Evolutionary conservation across 2,797 vertebrate species (phyloP).

Genomic region (Pterois miles): DNA sequence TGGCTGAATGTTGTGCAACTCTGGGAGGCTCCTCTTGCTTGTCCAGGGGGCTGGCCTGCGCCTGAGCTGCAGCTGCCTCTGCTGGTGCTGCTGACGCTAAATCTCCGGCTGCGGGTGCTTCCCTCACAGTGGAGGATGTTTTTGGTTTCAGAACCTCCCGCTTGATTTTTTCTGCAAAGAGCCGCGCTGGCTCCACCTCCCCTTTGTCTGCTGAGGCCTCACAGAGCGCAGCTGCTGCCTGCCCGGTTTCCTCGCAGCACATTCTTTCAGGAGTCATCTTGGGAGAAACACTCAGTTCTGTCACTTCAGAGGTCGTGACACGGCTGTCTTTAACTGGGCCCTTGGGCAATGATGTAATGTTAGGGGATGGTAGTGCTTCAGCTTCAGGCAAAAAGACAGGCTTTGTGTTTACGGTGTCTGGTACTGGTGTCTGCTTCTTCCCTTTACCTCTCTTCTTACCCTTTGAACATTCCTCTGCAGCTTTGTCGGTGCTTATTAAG

Average conservation of each 20-base stretch:
- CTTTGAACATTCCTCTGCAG: conserved; percentile 64
- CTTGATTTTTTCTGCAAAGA: conserved; percentile 80
- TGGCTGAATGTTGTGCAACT: conserved; percentile 81
- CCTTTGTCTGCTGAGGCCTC: conserved; percentile 83
- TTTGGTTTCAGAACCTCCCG: conserved; percentile 84
- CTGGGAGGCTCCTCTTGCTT: conserved; percentile 82
- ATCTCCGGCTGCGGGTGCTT: conserved; percentile 77
- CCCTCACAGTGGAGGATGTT: conserved; percentile 80
- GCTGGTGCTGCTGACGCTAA: conserved; percentile 78
- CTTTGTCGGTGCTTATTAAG: conserved; percentile 19
- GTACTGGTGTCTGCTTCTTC: conserved; percentile 64
- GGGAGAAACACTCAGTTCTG: conserved; percentile 54
- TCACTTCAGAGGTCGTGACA: conserved; percentile 45
- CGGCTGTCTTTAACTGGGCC: conserved; percentile 39
- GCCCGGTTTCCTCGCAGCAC: conserved; percentile 73
- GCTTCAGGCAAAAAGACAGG: conserved; percentile 43
- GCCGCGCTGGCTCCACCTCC: conserved; percentile 77
- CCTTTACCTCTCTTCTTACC: conserved; percentile 73
- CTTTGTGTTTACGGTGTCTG: conserved; percentile 47
- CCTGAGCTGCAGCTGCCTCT: conserved; percentile 72
- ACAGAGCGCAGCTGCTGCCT: conserved; percentile 81
- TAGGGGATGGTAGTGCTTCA: conserved; percentile 39
- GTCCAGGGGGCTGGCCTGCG: conserved; percentile 76
- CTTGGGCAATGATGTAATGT: conserved; percentile 50
- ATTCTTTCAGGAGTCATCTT: conserved; percentile 77